Conservation (phyloP, 2,113 vertebrate species). For the Melanerpes aurifrons region DNA sequence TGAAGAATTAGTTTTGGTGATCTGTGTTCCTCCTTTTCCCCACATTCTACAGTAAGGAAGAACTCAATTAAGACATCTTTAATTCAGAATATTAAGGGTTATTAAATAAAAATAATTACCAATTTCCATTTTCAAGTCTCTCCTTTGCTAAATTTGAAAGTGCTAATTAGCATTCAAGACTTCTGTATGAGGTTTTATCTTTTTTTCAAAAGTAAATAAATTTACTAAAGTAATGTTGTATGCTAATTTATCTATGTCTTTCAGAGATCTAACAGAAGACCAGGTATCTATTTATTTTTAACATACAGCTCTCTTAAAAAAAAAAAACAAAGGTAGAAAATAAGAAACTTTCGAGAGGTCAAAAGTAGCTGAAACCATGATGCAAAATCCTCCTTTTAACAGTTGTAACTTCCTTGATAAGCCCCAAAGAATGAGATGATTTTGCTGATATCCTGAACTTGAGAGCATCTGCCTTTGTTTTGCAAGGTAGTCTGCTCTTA, state of each 20-base stretch:
- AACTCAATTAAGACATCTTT: neutral
- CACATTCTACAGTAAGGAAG: neutral
- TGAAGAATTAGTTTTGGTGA: neutral
- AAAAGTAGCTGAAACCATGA: neutral
- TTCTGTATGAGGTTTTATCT: neutral
- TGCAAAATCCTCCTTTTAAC: neutral
- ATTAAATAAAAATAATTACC: rapidly evolving
- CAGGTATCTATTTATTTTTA: neutral
- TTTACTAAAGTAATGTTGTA: neutral
- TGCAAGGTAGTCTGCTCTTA: neutral
- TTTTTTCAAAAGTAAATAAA: neutral
- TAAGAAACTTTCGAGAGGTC: neutral
- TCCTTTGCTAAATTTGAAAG: neutral
- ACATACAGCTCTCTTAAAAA: neutral
- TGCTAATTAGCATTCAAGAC: neutral
- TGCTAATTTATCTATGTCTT: neutral
- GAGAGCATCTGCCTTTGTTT: neutral
- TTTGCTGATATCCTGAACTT: neutral
- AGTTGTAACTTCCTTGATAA: neutral
- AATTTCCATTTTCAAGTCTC: neutral
- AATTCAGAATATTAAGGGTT: neutral
- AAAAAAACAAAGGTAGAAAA: neutral
- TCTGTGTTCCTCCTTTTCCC: neutral
- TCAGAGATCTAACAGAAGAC: neutral
- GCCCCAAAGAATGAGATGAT: neutral